Base-by-base conservation (phyloP, 2,888 invertebrate genomes). In the Thysanoteuthis rhombus region DNA sequence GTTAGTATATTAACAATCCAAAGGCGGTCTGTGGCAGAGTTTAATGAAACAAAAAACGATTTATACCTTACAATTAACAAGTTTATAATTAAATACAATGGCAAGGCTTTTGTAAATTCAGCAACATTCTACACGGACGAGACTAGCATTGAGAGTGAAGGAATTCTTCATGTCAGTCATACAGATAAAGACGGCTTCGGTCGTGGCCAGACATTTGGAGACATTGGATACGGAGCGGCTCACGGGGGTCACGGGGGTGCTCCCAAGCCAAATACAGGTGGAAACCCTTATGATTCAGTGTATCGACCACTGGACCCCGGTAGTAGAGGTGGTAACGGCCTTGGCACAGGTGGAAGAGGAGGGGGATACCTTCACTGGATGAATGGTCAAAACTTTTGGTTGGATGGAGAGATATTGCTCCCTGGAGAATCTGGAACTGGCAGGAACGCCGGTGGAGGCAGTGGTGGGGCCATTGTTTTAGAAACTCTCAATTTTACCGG, bases 171-270 rank as follows among this genome's bases (percentile, higher is more conserved):
- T 93, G 93, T 95, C n/a, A 95, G 94, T 91, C 94, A 93, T 52
- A 95, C 94, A 94, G 96, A 96, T 4, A 95, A 94, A 90, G 32
- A 75, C 38, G 96, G 96, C 25, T 94, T 94, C 36, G 96, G 96
- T 32, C 94, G 94, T 42, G 95, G 95, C 38, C 92, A 36, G 25
- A 94, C 95, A 5, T 75, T 94, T 40, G 93, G 93, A 40, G 90
- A 40, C 32, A 90, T 92, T 75, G 96, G 96, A 40, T 95, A 94
- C 93, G 96, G 96, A 42, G 96, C 94, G 90, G 94, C 96, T 16
- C 96, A 96, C 94, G 96, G 96, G 39, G 96, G 96, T 25, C 95
- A 96, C 94, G 96, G 96, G 28, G 96, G 96, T n/a, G 95, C 95
- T 36, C 94, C 94, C 36, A 93, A 94, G 12, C 95, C 95, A 32